Evolutionary conservation across 2,888 invertebrate species (phyloP), one percentile per base, ranked within the genome.

Genomic region (Loripinus fragilis): DNA sequence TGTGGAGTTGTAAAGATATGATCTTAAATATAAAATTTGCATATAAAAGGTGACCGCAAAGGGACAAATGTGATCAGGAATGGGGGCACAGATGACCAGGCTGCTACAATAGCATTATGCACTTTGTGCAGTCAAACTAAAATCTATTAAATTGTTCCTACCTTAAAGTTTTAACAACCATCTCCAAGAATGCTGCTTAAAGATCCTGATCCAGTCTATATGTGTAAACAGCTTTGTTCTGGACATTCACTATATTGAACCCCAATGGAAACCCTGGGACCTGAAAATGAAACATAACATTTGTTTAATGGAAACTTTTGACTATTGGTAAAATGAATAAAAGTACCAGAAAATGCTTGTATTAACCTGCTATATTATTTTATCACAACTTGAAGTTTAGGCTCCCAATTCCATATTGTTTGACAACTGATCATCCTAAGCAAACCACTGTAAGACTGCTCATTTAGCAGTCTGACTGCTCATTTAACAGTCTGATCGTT

Each of bases 181-280:
- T 66, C 66, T 66, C 35, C 38, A 66, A n/a, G 66, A 35, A 35
- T 5, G 12, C 5, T n/a, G 8, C 15, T 25, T 66, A 35, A 10
- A 66, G 35, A n/a, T 66, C 66, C 23, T 41, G 20, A 28, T 66
- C 41, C 10, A 66, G 66, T 10, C 38, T 10, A n/a, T 66, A 66
- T 35, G 66, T 66, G 23, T 66, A 66, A 3, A 66, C 66, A 41
- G 66, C 66, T 28, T 33, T n/a, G 38, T 66, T 38, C 10, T 23
- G n/a, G 28, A 35, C 66, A 35, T 66, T 35, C 35, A 66, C 66
- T 35, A 66, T 66, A 25, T 66, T 66, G 23, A 66, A 66, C 66
- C 66, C 33, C 10, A 8, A 15, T 8, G 66, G 38, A 23, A 66
- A 66, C n/a, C 38, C 38, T 35, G 66, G 66, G 7, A 66, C 66